Percentiles rank a stretch among this genome's conserved stretches.
Evolutionary conservation across 2,113 vertebrate species (phyloP).

Genomic region (Mus musculus): GRCm39 chr16:67146501-67147000

Average conservation of each 20-base stretch:
- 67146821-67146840: not conserved
- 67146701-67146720: not conserved
- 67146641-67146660: not conserved
- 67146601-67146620: not conserved
- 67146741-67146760: not conserved
- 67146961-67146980: not conserved
- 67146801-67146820: not conserved
- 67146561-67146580: not conserved
- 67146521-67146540: too few relatives aligned
- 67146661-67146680: not conserved
- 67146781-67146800: not conserved
- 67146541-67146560: not conserved
- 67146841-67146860: not conserved
- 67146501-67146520: not conserved
- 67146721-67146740: not conserved
- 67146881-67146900: not conserved
- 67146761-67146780: not conserved
- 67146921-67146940: not conserved
- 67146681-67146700: not conserved
- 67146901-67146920: not conserved
- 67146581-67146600: too few relatives aligned
- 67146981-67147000: not conserved
- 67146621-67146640: not conserved
- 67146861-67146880: not conserved
- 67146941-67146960: not conserved